A percentile compares a stretch with the other conserved stretches of the same genome.
These are phyloP conservation scores for Psittacula cyanocephala DNA, from an alignment of 2,113 vertebrate genomes.

Conservation along the genomic window DNA sequence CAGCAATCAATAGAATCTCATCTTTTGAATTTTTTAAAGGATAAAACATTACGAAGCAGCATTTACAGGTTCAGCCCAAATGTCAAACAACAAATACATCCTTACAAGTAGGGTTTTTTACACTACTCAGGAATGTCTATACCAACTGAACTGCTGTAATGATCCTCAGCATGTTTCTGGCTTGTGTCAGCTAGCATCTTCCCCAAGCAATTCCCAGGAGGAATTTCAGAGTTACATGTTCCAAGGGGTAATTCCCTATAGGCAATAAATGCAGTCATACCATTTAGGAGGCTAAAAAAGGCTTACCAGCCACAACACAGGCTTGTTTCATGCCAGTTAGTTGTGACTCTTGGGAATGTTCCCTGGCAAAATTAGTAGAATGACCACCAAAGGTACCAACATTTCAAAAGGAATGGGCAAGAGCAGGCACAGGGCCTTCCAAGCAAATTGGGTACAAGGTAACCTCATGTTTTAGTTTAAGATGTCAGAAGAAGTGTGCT, in stretches of 20 bases:
- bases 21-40: background rate
- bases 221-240: background rate
- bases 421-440: background rate
- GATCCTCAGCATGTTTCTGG: background rate
- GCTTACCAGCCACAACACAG: background rate
- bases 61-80: background rate
- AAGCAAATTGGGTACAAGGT: background rate
- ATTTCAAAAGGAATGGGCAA: background rate
- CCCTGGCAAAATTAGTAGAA: background rate
- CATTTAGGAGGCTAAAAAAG: background rate
- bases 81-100: background rate
- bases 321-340: background rate
- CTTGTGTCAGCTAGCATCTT: background rate
- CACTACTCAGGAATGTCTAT: background rate
- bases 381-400: background rate
- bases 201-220: background rate
- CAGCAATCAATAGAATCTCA: background rate
- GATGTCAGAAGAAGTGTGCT: background rate
- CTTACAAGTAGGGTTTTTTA: background rate
- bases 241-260: background rate
- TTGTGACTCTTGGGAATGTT: background rate
- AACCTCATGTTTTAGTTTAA: background rate
- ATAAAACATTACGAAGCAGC: background rate
- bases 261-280: background rate
- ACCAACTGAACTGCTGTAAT: background rate